Conservation (phyloP, 2,113 vertebrate genomes). For the Choloepus hoffmanni region DNA sequence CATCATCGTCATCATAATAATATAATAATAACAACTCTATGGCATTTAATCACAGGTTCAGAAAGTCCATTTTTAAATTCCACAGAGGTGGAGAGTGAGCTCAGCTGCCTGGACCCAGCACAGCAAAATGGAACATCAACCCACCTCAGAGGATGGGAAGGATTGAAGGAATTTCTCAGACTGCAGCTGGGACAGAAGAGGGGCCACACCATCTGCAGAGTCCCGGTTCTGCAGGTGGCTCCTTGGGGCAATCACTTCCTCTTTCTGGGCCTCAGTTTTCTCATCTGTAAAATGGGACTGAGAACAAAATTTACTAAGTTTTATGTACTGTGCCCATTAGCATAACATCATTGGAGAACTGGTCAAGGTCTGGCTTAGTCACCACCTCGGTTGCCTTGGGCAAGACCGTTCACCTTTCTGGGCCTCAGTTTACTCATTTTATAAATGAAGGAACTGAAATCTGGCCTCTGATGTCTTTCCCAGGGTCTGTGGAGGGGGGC, state of each 20-base stretch:
- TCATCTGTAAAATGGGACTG: not conserved
- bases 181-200: no score
- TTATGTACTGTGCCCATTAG: not conserved
- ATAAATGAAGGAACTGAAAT: not conserved
- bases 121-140: fast-evolving
- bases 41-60: not conserved
- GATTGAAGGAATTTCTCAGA: not conserved
- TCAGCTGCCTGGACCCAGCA: not conserved
- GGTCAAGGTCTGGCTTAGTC: not conserved
- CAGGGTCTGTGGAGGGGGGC: not conserved
- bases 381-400: not conserved
- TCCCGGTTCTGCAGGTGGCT: fast-evolving
- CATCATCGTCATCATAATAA: no score
- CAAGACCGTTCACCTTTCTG: not conserved
- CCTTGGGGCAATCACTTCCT: not conserved
- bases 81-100: not conserved
- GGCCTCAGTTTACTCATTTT: not conserved
- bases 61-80: not conserved
- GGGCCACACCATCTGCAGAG: fast-evolving
- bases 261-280: not conserved
- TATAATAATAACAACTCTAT: no score
- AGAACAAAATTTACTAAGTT: fast-evolving
- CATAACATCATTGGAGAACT: not conserved
- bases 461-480: not conserved
- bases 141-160: fast-evolving